Evolutionary conservation across 2,113 vertebrate species (phyloP).

Genomic region (Cynopterus brachyotis): DNA sequence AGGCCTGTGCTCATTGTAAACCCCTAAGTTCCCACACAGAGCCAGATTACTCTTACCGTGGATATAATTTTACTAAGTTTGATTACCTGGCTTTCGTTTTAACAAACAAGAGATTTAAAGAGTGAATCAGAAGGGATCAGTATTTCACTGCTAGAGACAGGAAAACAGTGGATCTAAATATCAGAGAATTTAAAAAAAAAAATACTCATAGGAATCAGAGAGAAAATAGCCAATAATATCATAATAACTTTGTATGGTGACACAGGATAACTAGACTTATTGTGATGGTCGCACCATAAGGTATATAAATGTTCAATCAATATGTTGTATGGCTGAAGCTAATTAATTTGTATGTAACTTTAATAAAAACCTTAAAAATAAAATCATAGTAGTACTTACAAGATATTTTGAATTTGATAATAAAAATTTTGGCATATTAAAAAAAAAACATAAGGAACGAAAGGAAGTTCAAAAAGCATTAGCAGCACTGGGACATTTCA

Average conservation of each 20-base stretch:
- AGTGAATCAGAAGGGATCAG: slow-evolving; percentile 4
- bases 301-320: neutral
- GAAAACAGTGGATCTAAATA: neutral
- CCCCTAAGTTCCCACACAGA: neutral
- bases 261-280: neutral
- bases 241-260: neutral
- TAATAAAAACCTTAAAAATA: too few species aligned
- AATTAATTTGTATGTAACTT: neutral
- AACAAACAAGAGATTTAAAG: slow-evolving; percentile 19
- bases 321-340: too few species aligned
- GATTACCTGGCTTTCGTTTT: neutral
- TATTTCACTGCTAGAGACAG: neutral
- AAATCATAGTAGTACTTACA: neutral
- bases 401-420: neutral
- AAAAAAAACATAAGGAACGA: neutral
- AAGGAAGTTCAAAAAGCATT: neutral
- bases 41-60: neutral
- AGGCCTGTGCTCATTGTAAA: neutral
- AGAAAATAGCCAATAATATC: neutral
- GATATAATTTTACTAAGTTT: neutral
- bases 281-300: neutral
- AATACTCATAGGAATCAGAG: neutral
- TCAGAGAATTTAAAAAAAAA: neutral
- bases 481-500: neutral
- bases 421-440: neutral